Evolutionary conservation across 1,140 invertebrate genomes (phyloP).

Genomic region (Penaeus vannamei): DNA sequence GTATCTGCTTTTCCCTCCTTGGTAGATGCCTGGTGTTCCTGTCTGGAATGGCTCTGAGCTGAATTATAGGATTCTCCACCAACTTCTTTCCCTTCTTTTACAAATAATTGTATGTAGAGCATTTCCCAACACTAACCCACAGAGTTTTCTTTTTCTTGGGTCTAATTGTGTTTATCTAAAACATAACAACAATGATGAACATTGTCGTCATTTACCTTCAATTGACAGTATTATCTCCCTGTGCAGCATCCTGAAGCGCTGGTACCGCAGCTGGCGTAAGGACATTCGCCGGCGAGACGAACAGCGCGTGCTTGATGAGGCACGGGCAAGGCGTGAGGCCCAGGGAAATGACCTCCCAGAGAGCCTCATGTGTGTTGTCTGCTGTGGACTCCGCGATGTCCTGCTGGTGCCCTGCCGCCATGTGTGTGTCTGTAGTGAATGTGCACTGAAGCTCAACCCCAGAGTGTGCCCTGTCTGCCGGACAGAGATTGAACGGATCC

Average conservation of each 20-base stretch:
- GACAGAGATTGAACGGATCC: slow-evolving; percentile 46
- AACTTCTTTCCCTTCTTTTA: too few species aligned
- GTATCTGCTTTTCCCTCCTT: too few species aligned
- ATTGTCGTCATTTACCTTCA: too few species aligned
- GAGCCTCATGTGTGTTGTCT: slow-evolving; percentile 58
- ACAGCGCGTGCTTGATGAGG: slow-evolving; percentile 42
- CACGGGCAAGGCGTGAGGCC: background rate
- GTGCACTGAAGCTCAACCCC: slow-evolving; percentile 37
- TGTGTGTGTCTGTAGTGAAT: slow-evolving; percentile 52
- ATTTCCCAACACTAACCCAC: too few species aligned
- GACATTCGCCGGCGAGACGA: slow-evolving; percentile 9
- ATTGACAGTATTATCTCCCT: background rate
- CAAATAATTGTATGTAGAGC: too few species aligned
- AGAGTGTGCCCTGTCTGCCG: slow-evolving; percentile 54
- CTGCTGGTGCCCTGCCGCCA: slow-evolving; percentile 48
- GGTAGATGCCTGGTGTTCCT: too few species aligned
- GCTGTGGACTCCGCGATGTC: slow-evolving; percentile 48
- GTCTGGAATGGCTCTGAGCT: too few species aligned
- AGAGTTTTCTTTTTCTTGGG: too few species aligned
- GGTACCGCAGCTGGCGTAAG: slow-evolving; percentile 26
- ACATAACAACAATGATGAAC: too few species aligned
- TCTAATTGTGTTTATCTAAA: too few species aligned
- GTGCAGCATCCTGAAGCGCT: slow-evolving; percentile 18
- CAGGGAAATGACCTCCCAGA: slow-evolving; percentile 42
- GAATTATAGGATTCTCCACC: too few species aligned